Percentiles rank a stretch among this genome's conserved stretches.
Conservation (phyloP, 2,113 vertebrate genomes). For the Campylomormyrus tamandua region DNA sequence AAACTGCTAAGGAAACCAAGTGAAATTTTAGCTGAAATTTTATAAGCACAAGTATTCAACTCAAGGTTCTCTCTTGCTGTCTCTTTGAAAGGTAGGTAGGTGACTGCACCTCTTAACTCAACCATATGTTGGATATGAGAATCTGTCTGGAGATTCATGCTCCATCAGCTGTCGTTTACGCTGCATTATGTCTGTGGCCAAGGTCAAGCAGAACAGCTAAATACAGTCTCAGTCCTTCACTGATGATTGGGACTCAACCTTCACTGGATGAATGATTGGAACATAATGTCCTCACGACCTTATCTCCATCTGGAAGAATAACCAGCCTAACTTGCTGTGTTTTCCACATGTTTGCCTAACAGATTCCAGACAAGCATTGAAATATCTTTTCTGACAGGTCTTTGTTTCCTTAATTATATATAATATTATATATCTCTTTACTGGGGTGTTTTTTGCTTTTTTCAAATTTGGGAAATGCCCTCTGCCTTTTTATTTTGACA, state of each 20-base stretch:
- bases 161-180: neutral
- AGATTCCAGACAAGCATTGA: neutral
- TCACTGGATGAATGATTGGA: conserved; percentile 9
- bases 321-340: neutral
- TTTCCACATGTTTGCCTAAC: neutral
- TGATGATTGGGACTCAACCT: conserved; percentile 8
- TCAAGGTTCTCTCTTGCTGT: neutral
- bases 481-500: neutral
- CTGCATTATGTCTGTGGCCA: conserved; percentile 2
- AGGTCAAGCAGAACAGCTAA: conserved; percentile 8
- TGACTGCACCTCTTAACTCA: neutral
- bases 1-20: neutral
- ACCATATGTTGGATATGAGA: conserved; percentile 1
- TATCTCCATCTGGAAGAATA: neutral
- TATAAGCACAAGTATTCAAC: neutral
- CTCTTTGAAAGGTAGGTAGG: conserved; percentile 7
- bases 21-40: neutral
- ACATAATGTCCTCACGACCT: neutral
- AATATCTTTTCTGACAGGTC: neutral
- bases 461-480: neutral
- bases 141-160: conserved; percentile 6
- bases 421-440: neutral
- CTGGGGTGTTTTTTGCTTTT: neutral
- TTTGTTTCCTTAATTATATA: neutral
- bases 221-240: neutral